Percentiles rank a stretch among this genome's conserved stretches.
Evolutionary conservation across 2,113 vertebrate genomes (phyloP).

Genomic region (Apodemus sylvaticus): DNA sequence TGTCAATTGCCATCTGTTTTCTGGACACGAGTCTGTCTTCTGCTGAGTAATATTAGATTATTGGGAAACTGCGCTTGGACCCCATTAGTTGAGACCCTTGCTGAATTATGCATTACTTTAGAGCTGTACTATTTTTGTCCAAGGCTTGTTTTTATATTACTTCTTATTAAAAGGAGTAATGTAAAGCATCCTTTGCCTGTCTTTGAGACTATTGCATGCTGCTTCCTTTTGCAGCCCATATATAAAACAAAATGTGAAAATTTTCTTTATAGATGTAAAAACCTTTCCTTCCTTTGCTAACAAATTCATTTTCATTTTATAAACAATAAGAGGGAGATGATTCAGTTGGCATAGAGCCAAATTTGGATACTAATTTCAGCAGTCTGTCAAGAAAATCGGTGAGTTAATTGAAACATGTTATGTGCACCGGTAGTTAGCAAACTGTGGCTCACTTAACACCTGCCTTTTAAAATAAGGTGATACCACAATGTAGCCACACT

Average conservation of each 20-base stretch:
- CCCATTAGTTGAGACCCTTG: neutral
- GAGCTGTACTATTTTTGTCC: neutral
- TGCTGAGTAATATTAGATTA: neutral
- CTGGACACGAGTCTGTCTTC: neutral
- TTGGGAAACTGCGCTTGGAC: constrained; percentile 17
- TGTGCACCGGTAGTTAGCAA: neutral
- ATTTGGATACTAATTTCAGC: neutral
- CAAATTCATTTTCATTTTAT: neutral
- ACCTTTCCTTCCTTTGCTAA: constrained; percentile 43
- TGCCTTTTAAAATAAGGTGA: constrained; percentile 50
- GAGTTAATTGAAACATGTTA: constrained; percentile 13
- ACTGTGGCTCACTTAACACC: neutral
- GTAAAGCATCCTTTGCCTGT: constrained; percentile 16
- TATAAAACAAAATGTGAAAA: neutral
- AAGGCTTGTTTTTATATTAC: constrained; percentile 14
- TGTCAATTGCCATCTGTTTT: neutral
- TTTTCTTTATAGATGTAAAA: constrained; percentile 31
- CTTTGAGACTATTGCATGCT: constrained; percentile 5
- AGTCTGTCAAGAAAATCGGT: neutral
- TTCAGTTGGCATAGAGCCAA: constrained; percentile 9
- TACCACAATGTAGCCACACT: neutral
- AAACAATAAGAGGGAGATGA: neutral
- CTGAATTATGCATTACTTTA: constrained; percentile 17
- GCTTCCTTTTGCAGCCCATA: neutral
- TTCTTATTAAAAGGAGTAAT: neutral